Evolutionary conservation across 2,797 vertebrate species (phyloP).

Genomic region (Erithacus rubecula): DNA sequence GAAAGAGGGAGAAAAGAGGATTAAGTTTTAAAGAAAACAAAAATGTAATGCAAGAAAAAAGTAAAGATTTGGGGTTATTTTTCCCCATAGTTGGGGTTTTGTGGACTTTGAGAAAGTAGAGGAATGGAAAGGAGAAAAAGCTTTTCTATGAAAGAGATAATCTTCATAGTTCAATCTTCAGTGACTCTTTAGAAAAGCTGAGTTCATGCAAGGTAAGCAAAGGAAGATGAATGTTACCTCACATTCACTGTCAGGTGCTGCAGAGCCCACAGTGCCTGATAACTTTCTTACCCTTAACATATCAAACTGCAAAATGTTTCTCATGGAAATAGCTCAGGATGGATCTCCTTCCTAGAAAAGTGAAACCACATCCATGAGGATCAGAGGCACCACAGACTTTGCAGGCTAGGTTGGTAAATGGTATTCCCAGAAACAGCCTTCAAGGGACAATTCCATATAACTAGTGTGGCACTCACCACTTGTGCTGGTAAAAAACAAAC

Average conservation of each 20-base stretch:
- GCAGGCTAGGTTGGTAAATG: not conserved
- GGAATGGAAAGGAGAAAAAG: not conserved
- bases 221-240: not conserved
- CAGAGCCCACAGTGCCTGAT: not conserved
- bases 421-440: not conserved
- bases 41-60: not conserved
- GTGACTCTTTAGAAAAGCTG: not conserved
- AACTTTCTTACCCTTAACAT: not conserved
- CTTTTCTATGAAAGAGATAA: not conserved
- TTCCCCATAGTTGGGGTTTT: not conserved
- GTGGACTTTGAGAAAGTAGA: not conserved
- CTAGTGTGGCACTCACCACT: no score
- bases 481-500: not conserved
- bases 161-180: not conserved
- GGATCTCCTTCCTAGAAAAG: not conserved
- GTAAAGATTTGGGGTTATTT: not conserved
- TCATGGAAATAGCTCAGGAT: not conserved
- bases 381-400: not conserved
- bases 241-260: not conserved
- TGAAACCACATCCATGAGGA: fast-evolving
- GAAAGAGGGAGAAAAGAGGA: not conserved
- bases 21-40: not conserved
- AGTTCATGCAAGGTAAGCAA: not conserved
- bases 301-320: not conserved
- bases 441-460: not conserved